A percentile compares a stretch with the other conserved stretches of the same genome.
Evolutionary conservation across 2,113 vertebrate genomes (phyloP).

Genomic region (Oplegnathus fasciatus): DNA sequence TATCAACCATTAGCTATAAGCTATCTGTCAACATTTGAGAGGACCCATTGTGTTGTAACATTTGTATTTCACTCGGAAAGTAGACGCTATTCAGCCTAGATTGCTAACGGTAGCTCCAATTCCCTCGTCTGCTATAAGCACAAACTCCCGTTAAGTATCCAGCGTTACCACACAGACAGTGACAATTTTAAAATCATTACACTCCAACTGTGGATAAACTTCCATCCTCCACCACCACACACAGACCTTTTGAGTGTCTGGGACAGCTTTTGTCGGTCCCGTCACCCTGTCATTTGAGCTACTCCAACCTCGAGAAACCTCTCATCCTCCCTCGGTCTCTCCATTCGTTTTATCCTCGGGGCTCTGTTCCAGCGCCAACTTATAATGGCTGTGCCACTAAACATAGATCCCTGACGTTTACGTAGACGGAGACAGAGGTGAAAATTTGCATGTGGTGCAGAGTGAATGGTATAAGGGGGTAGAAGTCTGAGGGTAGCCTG

Average conservation of each 20-base stretch:
- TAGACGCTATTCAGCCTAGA: not conserved
- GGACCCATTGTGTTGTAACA: not conserved
- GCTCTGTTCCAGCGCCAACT: constrained; percentile 50
- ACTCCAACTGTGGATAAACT: constrained; percentile 21
- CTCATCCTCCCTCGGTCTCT: constrained; percentile 58
- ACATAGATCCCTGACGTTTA: constrained; percentile 53
- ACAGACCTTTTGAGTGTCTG: constrained; percentile 44
- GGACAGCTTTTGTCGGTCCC: constrained; percentile 45
- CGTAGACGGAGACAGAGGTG: constrained; percentile 36
- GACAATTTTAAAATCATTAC: constrained; percentile 23
- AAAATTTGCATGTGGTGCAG: constrained; percentile 28
- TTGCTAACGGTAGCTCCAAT: not conserved
- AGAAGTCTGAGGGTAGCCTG: not conserved
- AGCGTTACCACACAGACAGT: not conserved
- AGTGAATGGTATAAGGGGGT: constrained; percentile 27
- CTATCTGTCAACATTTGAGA: too few species aligned
- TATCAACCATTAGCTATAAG: too few species aligned
- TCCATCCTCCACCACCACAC: constrained; percentile 10
- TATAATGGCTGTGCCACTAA: constrained; percentile 52
- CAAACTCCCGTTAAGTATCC: not conserved
- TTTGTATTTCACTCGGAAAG: not conserved
- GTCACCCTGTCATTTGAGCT: constrained; percentile 69
- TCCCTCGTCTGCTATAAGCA: not conserved
- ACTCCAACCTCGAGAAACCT: constrained; percentile 45
- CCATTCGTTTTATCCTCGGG: constrained; percentile 44